Evolutionary conservation across 2,888 invertebrate genomes (phyloP).

Genomic region (Habrosyne pyritoides): DNA sequence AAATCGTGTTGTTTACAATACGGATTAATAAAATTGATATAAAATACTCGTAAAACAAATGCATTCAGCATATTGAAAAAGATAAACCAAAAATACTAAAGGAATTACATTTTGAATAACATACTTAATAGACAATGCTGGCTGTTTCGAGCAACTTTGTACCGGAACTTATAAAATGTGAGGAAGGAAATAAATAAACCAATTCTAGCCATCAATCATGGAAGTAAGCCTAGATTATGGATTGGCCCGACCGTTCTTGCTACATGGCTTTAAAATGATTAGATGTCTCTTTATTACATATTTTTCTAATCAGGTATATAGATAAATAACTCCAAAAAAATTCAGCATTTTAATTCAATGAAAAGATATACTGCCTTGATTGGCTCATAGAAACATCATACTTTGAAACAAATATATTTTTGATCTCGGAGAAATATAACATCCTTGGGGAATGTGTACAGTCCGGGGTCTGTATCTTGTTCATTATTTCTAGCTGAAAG

Average conservation of each 20-base stretch:
- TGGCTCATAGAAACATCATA: no score
- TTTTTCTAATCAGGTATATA: background rate
- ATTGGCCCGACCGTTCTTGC: no score
- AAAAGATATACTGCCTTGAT: no score
- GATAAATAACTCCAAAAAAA: no score
- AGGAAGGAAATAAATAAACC: slow-evolving; percentile 34
- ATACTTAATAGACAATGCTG: no score
- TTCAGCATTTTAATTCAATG: no score
- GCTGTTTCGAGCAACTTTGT: background rate
- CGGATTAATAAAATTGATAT: slow-evolving; percentile 45
- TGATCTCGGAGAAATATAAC: no score
- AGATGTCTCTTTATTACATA: background rate
- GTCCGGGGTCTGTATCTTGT: no score
- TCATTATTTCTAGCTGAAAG: no score
- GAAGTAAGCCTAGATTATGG: slow-evolving; percentile 24
- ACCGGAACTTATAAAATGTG: slow-evolving; percentile 12
- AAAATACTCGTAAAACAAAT: slow-evolving; percentile 36
- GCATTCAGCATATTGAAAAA: slow-evolving; percentile 1
- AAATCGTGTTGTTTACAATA: slow-evolving; percentile 37
- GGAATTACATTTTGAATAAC: no score
- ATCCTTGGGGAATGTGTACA: no score
- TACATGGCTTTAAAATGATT: slow-evolving; percentile 17
- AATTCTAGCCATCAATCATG: slow-evolving; percentile 40
- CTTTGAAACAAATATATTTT: no score
- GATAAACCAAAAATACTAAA: background rate